Conservation (phyloP, 2,113 vertebrate genomes). For the Illadopsis cleaveri region DNA sequence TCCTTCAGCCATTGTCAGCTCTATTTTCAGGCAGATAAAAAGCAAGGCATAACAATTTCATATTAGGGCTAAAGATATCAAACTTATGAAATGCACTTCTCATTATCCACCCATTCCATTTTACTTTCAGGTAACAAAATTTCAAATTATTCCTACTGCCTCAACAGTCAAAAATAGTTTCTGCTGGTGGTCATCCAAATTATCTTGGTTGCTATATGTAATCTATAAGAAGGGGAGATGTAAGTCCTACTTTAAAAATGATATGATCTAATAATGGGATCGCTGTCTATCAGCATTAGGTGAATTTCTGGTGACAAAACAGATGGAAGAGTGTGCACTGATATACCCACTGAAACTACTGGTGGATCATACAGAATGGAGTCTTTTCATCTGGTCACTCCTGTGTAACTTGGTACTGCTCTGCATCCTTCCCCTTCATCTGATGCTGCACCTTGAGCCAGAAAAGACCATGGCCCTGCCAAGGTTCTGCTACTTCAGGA, state of each 20-base stretch:
- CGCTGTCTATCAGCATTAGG: fast-evolving
- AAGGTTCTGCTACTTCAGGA: background rate
- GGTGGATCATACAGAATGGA: background rate
- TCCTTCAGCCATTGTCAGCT: background rate
- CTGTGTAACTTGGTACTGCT: background rate
- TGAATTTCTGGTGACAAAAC: background rate
- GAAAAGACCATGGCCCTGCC: background rate
- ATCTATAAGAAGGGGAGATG: background rate
- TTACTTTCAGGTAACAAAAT: background rate
- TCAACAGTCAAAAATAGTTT: background rate
- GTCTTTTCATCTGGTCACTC: background rate
- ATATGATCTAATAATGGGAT: background rate
- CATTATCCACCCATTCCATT: background rate
- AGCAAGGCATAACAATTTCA: background rate
- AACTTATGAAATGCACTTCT: background rate
- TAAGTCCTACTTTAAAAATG: background rate
- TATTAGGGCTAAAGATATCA: background rate
- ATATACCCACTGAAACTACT: background rate
- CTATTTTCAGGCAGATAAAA: background rate
- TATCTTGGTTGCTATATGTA: background rate
- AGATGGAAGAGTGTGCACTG: background rate
- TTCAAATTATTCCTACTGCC: background rate
- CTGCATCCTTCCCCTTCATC: background rate
- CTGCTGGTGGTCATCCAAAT: background rate
- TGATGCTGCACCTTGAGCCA: background rate